Conservation (phyloP, 2,113 vertebrate genomes). For the Stictonetta naevosa region DNA sequence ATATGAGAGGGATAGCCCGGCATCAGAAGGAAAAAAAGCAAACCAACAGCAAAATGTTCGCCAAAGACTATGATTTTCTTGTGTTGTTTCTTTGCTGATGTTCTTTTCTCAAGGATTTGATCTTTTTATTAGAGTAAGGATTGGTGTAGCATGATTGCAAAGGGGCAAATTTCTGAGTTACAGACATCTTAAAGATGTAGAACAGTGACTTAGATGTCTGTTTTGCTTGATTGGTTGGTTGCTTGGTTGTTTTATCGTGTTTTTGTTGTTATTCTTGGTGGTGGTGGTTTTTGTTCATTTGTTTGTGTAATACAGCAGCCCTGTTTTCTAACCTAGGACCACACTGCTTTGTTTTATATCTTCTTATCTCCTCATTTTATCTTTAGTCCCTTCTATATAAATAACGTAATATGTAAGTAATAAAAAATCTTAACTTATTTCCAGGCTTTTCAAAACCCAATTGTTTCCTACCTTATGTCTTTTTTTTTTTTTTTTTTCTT, state of each 20-base stretch:
- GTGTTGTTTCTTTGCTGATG: neutral
- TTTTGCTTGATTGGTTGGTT: neutral
- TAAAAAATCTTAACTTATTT: neutral
- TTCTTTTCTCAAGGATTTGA: neutral
- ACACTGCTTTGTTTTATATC: neutral
- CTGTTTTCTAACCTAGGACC: neutral
- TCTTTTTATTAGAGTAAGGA: neutral
- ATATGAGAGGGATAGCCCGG: neutral
- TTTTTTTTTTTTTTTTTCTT: neutral
- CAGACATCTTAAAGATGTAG: neutral
- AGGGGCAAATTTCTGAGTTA: neutral
- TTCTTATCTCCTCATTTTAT: neutral
- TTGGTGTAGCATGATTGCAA: neutral
- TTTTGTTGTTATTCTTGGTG: neutral
- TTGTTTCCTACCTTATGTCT: neutral
- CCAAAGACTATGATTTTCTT: neutral
- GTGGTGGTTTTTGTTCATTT: neutral
- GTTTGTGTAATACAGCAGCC: neutral
- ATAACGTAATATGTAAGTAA: neutral
- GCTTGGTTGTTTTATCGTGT: neutral
- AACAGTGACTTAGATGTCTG: neutral
- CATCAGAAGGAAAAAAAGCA: neutral
- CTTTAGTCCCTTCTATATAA: neutral
- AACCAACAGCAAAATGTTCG: neutral
- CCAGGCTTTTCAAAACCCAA: neutral